Base-by-base conservation (phyloP, 1,140 invertebrate genomes). In the Stratiolaelaps scimitus region DNA sequence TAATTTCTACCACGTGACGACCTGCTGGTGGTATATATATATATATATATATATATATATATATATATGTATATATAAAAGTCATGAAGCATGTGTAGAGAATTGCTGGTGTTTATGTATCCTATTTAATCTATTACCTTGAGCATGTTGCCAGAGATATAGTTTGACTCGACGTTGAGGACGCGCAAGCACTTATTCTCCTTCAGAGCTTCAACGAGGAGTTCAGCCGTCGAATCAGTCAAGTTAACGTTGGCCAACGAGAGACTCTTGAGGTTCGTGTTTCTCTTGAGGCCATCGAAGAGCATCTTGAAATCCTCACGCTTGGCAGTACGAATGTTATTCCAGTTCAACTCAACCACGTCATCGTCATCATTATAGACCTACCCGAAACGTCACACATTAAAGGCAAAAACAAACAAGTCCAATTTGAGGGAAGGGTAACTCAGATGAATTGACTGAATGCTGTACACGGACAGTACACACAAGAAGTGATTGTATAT, bases 261-360 rank as follows among this genome's bases (percentile, higher is more conserved):
- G 67, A 99, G 78, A 53, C 85, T 86, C 79, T 94, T 89, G 71
- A 97, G 79, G 73, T 92, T 84, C 66, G 91, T 92, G 78, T 97
- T 98, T 64, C 81, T 83, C 73, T 86, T 85, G 69, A 98, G 75
- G 64, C 85, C 88, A 73, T 88, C 85, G 78, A 93, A 92, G 65
- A 98, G 77, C 74, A 85, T 83, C 68, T 87, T 83, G 74, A 97
- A 89, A 75, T 92, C 90, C 76, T 98, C 92, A 6, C 53, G 73
- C 94, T 87, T 64, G 92, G 93, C 91, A 96, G 73, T 89, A 82
- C 90, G 92, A 79, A 96, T 95, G 79, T 96, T 96, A 80, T 96
- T 96, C 82, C 89, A 91, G 79, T 96, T 96, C 72, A 96, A 81
- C 77, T 90, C 86, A 74, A 83, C 84, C 72, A 93, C 78, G 73